Base-by-base conservation (phyloP, 2,888 invertebrate species). In the Synergus laeviventris region DNA sequence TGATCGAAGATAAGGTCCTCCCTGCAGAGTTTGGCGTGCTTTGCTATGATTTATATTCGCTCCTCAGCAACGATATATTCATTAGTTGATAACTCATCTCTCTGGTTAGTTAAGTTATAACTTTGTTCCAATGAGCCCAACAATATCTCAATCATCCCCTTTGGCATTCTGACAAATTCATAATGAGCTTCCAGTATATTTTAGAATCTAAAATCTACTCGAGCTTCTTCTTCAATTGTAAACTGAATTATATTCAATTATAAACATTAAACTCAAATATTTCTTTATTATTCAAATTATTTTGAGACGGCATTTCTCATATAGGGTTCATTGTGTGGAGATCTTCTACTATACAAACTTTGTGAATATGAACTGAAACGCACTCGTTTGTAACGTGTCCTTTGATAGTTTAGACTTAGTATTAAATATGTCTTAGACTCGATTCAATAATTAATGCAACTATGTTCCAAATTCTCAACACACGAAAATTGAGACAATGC, bases 1-100 rank as follows among this genome's bases (percentile, higher is more conserved):
- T 85, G 89, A 89, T 89, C 85, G 85, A 82, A 88, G 89, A 89
- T 89, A 89, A 89, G 88, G 86, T 87, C 82, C 84, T 84, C 86
- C 86, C 86, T 81, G 81, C 83, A 84, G 82, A 76, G 82, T 73
- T 81, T 80, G 84, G 84, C 83, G 83, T 85, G 82, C 87, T 84
- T 79, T 70, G 62, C 82, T 79, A 86, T 88, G 89, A 89, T 89
- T 88, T 89, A 89, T 88, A 87, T 85, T 86, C 81, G 84, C 85
- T 85, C 87, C 87, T 87, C 84, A 85, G 80, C 83, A 78, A 80
- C 86, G 82, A 86, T 87, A 85, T 87, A 87, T 88, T 89, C 88
- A 89, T 89, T 88, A 87, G 86, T 85, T 87, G 87, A 88, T 89
- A 86, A 87, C 83, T 84, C 84, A 79, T 84, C 81, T 79, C 77